Conservation (phyloP, 1,140 invertebrate species). For the Monochamus saltuarius region DNA sequence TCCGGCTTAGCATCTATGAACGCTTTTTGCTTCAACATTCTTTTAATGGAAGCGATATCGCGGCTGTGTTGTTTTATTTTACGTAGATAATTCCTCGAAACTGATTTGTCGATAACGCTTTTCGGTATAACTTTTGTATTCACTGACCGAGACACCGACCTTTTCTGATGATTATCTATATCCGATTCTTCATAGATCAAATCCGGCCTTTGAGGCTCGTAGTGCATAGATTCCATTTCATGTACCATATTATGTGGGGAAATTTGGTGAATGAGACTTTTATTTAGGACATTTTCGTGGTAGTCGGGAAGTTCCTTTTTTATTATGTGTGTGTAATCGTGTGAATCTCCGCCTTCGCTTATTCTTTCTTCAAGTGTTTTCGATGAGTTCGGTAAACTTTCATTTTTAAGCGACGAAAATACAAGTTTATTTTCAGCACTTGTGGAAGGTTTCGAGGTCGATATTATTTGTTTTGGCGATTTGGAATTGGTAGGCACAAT, state of each 20-base stretch:
- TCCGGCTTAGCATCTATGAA: slow-evolving; percentile 23
- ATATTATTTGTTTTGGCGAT: slow-evolving; percentile 18
- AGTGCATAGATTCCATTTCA: slow-evolving; percentile 4
- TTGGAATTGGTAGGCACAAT: slow-evolving; percentile 33
- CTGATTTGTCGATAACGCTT: slow-evolving; percentile 11
- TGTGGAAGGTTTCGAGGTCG: slow-evolving; percentile 16
- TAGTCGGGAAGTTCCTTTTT: slow-evolving; percentile 9
- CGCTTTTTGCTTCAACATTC: slow-evolving; percentile 36
- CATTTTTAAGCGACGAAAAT: slow-evolving; percentile 21
- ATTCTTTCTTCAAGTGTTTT: slow-evolving; percentile 5
- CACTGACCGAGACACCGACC: not conserved
- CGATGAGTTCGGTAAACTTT: slow-evolving; percentile 13
- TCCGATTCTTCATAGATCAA: not conserved
- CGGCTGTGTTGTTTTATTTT: slow-evolving; percentile 44
- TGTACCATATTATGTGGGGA: not conserved
- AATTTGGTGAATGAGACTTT: not conserved
- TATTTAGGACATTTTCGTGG: not conserved
- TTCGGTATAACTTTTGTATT: slow-evolving; percentile 1
- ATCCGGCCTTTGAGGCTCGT: not conserved
- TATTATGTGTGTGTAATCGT: slow-evolving; percentile 4
- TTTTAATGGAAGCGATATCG: slow-evolving; percentile 43
- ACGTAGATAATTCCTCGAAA: slow-evolving; percentile 37
- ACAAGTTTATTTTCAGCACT: slow-evolving; percentile 14
- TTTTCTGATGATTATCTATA: not conserved
- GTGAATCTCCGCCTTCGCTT: not conserved